These are phyloP conservation scores for Amphiprion percula DNA, from an alignment of 2,113 vertebrate species.

Conservation along the genomic window DNA sequence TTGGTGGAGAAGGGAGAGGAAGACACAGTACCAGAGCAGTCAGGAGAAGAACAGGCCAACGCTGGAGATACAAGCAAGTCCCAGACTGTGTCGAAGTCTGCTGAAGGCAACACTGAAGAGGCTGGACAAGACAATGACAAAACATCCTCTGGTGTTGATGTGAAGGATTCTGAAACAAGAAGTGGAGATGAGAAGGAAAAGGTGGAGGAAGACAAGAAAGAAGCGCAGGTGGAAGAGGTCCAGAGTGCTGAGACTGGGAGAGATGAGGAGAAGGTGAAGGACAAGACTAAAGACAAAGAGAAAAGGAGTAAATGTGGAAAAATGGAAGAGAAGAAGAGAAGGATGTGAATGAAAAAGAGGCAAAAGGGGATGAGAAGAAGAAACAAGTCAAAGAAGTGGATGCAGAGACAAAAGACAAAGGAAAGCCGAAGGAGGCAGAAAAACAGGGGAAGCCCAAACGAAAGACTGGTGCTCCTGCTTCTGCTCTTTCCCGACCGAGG, in stretches of 20 bases:
- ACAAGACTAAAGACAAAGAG: conserved; percentile 31
- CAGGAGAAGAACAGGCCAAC: conserved; percentile 10
- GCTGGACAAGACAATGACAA: conserved; percentile 37
- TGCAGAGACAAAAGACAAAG: conserved; percentile 61
- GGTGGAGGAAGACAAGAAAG: conserved; percentile 12
- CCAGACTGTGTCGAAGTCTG: conserved; percentile 12
- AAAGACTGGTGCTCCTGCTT: conserved; percentile 51
- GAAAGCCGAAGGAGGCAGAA: conserved; percentile 67
- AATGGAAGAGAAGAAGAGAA: conserved; percentile 18
- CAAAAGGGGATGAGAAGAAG: conserved; percentile 55
- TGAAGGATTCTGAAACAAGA: conserved; percentile 15
- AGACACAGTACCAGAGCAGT: conserved; percentile 18
- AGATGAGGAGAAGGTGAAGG: conserved; percentile 34
- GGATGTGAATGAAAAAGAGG: conserved; percentile 24
- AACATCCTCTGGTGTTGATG: neutral
- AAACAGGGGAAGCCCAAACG: conserved; percentile 74
- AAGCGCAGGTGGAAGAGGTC: conserved; percentile 5
- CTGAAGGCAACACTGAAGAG: conserved; percentile 38
- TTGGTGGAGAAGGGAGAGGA: conserved; percentile 14
- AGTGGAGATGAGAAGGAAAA: conserved; percentile 15
- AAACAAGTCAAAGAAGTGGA: conserved; percentile 50
- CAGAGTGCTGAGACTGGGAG: conserved; percentile 11
- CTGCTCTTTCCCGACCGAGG: conserved; percentile 70
- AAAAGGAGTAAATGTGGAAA: conserved; percentile 18
- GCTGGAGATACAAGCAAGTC: conserved; percentile 35